Conservation (phyloP, 1,140 invertebrate species). For the Pygmarrhopalites habei region DNA sequence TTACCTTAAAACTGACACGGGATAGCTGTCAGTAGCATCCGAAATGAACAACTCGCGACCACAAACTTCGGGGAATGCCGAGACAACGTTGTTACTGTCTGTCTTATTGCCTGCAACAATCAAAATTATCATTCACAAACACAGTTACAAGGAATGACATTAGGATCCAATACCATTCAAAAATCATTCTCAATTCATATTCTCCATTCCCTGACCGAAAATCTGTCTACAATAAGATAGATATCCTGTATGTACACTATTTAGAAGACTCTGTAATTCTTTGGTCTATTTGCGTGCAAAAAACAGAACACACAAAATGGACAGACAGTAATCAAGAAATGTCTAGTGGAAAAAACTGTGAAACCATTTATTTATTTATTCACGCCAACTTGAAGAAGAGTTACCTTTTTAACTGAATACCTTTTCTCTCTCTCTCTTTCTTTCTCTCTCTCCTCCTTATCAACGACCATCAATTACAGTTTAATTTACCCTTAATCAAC, state of each 20-base stretch:
- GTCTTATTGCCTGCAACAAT: conserved; percentile 24
- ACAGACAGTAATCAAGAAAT: neutral
- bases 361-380: conserved; percentile 1
- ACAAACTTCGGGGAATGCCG: conserved; percentile 45
- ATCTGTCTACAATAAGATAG: too few relatives aligned
- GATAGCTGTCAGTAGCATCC: conserved; percentile 50
- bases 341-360: neutral
- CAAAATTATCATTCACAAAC: too few relatives aligned
- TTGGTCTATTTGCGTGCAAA: too few relatives aligned
- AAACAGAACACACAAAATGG: neutral
- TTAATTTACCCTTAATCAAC: conserved; percentile 11
- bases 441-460: neutral
- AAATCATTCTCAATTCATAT: too few relatives aligned
- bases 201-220: too few relatives aligned
- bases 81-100: conserved; percentile 16
- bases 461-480: conserved; percentile 8
- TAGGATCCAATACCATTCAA: too few relatives aligned
- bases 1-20: conserved; percentile 50
- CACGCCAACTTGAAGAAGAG: neutral
- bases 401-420: neutral
- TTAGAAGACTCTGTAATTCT: too few relatives aligned
- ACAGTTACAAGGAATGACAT: too few relatives aligned
- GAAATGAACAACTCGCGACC: conserved; percentile 51
- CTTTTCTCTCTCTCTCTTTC: neutral
- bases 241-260: too few relatives aligned